A percentile compares a stretch with the other conserved stretches of the same genome.
phyloP scores from a whole-genome alignment of 2,888 invertebrate genomes.

The Cerastis rubricosa region DNA sequence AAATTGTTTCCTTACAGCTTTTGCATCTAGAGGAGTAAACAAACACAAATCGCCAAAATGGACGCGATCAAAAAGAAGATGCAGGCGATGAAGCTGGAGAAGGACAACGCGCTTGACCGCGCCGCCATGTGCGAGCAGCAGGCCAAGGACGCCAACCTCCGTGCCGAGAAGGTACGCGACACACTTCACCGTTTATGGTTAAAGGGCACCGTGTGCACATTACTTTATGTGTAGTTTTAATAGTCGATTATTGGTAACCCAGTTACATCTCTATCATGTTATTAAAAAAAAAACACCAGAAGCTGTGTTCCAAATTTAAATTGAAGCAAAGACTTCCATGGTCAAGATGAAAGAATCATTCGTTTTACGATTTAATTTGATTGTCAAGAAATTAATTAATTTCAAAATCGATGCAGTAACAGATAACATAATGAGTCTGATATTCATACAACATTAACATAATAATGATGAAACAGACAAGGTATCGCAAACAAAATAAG shows the following conservation, averaged over 20 bases:
- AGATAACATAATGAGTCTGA: not conserved
- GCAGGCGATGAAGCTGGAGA: conserved; percentile 99
- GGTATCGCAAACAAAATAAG: not conserved
- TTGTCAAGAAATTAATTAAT: not conserved
- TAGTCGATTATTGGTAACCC: conserved; percentile 44
- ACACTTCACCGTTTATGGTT: conserved; percentile 65
- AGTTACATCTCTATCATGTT: conserved; percentile 28
- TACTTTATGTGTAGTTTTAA: conserved; percentile 46
- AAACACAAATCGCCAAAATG: conserved; percentile 94
- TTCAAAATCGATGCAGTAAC: not conserved
- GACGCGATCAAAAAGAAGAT: conserved; percentile 99
- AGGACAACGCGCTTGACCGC: conserved; percentile 99
- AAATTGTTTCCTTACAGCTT: conserved; percentile 72
- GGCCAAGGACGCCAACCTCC: conserved; percentile 97
- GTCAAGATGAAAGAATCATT: not conserved
- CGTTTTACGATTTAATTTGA: conserved; percentile 2
- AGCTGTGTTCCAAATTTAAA: conserved; percentile 31
- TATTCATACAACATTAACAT: not conserved
- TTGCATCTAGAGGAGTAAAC: conserved; percentile 83
- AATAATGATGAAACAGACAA: not conserved
- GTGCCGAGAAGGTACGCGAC: conserved; percentile 94
- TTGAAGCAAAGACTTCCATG: not conserved
- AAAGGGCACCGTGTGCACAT: conserved; percentile 59
- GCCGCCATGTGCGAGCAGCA: conserved; percentile 99
- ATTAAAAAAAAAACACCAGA: not conserved